Evolutionary conservation across 1,140 invertebrate genomes (phyloP).

Genomic region (Euglossa dilemma): DNA sequence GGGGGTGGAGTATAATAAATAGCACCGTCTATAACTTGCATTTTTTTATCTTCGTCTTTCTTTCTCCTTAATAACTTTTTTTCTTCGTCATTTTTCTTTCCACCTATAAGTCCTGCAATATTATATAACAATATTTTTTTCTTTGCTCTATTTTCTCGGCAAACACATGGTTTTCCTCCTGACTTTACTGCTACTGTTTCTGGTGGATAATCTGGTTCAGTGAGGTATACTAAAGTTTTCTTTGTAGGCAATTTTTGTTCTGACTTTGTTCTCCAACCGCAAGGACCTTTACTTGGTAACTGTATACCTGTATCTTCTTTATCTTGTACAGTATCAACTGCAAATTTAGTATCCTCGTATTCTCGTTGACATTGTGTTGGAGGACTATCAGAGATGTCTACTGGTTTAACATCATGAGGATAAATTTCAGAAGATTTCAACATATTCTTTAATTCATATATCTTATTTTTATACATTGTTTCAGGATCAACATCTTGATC

Average conservation of each 20-base stretch:
- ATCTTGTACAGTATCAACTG: not conserved
- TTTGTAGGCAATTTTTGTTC: conserved; percentile 65
- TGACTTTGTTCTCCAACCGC: conserved; percentile 65
- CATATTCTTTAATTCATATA: conserved; percentile 44
- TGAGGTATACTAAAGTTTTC: conserved; percentile 69
- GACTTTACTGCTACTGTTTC: conserved; percentile 58
- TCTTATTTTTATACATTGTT: not conserved
- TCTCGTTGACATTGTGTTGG: conserved; percentile 22
- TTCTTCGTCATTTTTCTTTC: conserved; percentile 13
- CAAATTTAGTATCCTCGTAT: not conserved
- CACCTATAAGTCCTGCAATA: conserved; percentile 46
- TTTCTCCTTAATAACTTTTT: conserved; percentile 25
- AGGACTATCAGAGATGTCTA: conserved; percentile 33
- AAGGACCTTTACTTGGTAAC: conserved; percentile 49
- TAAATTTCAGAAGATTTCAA: not conserved
- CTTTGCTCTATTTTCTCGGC: conserved; percentile 72
- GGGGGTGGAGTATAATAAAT: conserved; percentile 67
- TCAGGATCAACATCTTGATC: not conserved
- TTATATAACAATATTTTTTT: conserved; percentile 69
- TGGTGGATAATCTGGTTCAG: conserved; percentile 60
- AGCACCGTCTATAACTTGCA: conserved; percentile 67
- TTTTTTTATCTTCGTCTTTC: conserved; percentile 24
- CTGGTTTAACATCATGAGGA: conserved; percentile 44
- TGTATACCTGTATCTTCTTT: not conserved
- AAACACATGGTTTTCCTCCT: conserved; percentile 69